Base-by-base conservation (phyloP, 2,113 vertebrate genomes). In the Arvicanthis niloticus region DNA sequence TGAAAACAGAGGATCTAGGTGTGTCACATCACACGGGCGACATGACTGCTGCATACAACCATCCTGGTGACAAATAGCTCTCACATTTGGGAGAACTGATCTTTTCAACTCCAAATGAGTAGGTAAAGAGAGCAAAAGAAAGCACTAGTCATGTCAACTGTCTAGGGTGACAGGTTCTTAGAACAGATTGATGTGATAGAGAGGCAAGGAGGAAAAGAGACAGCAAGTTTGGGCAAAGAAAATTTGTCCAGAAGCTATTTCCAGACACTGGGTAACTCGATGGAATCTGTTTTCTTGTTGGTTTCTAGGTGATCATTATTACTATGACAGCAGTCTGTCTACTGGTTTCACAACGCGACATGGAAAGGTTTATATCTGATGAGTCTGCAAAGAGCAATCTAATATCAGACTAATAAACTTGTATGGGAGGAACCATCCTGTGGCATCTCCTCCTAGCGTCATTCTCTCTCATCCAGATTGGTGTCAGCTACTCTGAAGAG, bases 41-140 rank as follows among this genome's bases (percentile, higher is more conserved):
- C 40, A 10, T 26, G 91, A 76, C 11, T 1, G 65, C 19, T n/a
- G 31, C 51, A 1, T n/a, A 48, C 48, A 93, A 42, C 26, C 12
- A 70, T 91, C 42, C 60, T 60, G 45, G 42, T 56, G 48, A 78
- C 88, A 40, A 45, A 93, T 24, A 65, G 86, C 45, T 93, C 45
- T 93, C 73, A 94, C 40, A 10, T 78, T 65, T n/a, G 22, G 11
- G 11, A 5, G 22, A 86, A 4, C 26, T 76, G 65, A 80, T 85
- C 42, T 88, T 70, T 92, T 87, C 21, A 78, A 75, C 29, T 89
- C 15, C 93, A 90, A 62, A 65, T 42, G 29, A 91, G 34, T 68
- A 78, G 76, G 42, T 29, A 62, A 68, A 81, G 17, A 75, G 73
- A 89, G 15, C 51, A 42, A 67, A 67, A 21, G 5, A 75, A 75